Percentiles rank a stretch among this genome's conserved stretches.
Evolutionary conservation across 2,113 vertebrate genomes (phyloP).

Genomic region (Hemiscyllium ocellatum): DNA sequence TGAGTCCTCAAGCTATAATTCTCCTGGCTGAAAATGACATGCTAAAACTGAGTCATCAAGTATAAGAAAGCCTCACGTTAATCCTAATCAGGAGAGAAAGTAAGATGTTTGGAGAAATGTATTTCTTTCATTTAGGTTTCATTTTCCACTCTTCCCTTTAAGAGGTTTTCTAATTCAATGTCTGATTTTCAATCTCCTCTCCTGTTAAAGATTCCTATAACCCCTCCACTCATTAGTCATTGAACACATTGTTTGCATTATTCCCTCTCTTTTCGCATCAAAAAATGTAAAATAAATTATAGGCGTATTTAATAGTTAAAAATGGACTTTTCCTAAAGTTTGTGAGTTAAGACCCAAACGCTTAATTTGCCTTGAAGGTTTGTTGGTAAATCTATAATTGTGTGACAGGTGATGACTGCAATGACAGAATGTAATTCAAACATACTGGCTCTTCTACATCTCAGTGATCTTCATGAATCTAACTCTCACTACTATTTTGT

Average conservation of each 20-base stretch:
- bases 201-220: background rate
- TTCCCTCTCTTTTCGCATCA: background rate
- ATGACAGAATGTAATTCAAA: background rate
- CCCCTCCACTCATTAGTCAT: background rate
- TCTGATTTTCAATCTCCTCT: background rate
- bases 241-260: background rate
- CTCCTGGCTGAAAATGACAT: no score
- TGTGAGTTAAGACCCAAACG: background rate
- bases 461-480: background rate
- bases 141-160: background rate
- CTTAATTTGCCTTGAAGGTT: background rate
- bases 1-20: no score
- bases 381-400: background rate
- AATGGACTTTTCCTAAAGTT: background rate
- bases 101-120: background rate
- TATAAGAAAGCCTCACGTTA: background rate
- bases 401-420: background rate
- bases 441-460: background rate
- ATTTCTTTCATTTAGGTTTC: background rate
- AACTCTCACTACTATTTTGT: background rate
- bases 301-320: background rate
- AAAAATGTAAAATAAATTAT: background rate
- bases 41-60: background rate
- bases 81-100: background rate
- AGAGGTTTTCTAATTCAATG: background rate